Base-by-base conservation (phyloP, 2,113 vertebrate genomes). In the zebrafish (Danio rerio) region DNA sequence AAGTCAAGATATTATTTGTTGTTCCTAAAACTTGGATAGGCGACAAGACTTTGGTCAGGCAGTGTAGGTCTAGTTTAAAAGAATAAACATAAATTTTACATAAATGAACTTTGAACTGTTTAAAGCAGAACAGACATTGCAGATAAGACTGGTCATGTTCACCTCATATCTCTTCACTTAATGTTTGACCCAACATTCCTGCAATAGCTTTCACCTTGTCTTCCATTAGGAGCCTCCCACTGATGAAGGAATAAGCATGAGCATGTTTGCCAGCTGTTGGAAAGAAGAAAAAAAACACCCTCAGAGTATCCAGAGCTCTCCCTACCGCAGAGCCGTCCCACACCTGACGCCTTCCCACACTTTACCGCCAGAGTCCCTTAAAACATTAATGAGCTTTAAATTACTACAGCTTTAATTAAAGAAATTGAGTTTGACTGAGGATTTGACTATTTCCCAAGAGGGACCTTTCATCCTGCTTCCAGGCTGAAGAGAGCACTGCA, bases 301-400 rank as follows among this genome's bases (percentile, higher is more conserved):
- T 63, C 61, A 73, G 61, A 61, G 55, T 49, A 84, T 31, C 31
- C 73, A 7, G 15, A 49, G 18, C 63, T 82, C 76, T 52, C 66
- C 84, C 78, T 81, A 83, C 69, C 63, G 53, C 61, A 65, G 85
- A 88, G 83, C 80, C 86, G 68, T 80, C 78, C 45, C 65, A 12
- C 82, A 87, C 15, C 73, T 71, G 81, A 84, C 75, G 84, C 47
- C 59, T 47, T 56, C 78, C 55, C 61, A 73, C 82, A 83, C 77
- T 11, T 86, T 86, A 85, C 83, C 78, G 70, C 85, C 66, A 72
- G 81, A 63, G 50, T 61, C 40, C 31, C 85, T 86, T 93, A 56
- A 92, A 93, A 93, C 83, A 90, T 92, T 91, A 69, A 94, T 88
- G 74, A 81, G 72, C 65, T 81, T 82, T 79, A 78, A 81, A 86